phyloP scores from a whole-genome alignment of 2,888 invertebrate genomes.

The Gastrophysa polygoni region DNA sequence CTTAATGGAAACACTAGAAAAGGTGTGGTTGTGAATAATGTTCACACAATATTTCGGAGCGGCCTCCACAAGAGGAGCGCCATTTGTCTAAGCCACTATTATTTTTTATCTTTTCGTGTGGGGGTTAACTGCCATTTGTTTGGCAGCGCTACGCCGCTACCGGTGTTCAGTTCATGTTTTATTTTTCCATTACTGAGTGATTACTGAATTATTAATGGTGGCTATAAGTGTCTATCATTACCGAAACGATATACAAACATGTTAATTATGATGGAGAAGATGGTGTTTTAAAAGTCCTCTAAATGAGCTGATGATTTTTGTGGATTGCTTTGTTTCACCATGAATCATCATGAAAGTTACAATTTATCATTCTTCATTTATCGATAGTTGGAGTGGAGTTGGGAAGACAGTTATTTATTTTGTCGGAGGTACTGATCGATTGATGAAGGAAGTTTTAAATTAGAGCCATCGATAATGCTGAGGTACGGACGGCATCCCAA shows the following conservation, averaged over 20 bases:
- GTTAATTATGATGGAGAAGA: constrained; percentile 49
- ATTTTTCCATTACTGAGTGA: constrained; percentile 49
- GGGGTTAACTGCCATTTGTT: constrained; percentile 51
- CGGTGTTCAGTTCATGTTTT: constrained; percentile 42
- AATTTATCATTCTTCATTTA: constrained; percentile 33
- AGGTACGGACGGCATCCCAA: not conserved
- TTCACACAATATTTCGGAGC: constrained; percentile 56
- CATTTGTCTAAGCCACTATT: constrained; percentile 56
- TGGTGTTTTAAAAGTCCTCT: constrained; percentile 15
- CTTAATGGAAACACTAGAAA: constrained; percentile 56
- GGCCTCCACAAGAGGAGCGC: constrained; percentile 53
- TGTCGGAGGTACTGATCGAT: not conserved
- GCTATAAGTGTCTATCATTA: constrained; percentile 49
- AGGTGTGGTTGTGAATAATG: constrained; percentile 58
- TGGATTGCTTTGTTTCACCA: not conserved
- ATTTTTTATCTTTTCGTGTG: constrained; percentile 53
- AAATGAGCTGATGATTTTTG: constrained; percentile 13
- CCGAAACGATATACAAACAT: constrained; percentile 49
- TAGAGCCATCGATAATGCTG: not conserved
- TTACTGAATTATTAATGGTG: constrained; percentile 51
- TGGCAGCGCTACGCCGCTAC: constrained; percentile 43
- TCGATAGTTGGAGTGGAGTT: not conserved
- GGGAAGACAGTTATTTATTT: not conserved
- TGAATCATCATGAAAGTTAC: constrained; percentile 16
- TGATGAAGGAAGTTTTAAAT: not conserved